These are phyloP conservation scores for Thaumetopoea pityocampa DNA, from an alignment of 1,140 invertebrate genomes.

Conservation along the genomic window DNA sequence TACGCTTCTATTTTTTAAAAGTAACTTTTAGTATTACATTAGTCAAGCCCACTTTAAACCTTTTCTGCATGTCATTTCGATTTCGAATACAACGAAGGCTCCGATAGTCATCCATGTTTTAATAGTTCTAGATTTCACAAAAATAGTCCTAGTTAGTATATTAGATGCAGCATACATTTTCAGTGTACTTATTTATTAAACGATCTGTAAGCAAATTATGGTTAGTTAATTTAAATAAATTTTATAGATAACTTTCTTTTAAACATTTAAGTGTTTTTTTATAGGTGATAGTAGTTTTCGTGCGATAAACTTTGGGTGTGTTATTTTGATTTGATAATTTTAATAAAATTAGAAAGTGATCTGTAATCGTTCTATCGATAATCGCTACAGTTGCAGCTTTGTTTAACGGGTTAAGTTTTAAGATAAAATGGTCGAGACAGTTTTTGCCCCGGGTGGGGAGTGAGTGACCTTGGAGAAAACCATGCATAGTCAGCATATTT, in stretches of 20 bases:
- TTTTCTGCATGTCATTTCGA: constrained; percentile 19
- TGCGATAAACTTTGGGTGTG: background rate
- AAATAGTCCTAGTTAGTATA: constrained; percentile 1
- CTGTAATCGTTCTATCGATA: constrained; percentile 11
- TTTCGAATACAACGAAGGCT: constrained; percentile 12
- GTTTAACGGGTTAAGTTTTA: constrained; percentile 6
- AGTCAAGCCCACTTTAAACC: background rate
- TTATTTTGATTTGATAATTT: background rate
- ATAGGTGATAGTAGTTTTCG: constrained; percentile 3
- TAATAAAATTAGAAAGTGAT: constrained; percentile 7
- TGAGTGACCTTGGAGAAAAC: background rate
- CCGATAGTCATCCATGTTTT: constrained; percentile 23
- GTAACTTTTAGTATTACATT: constrained; percentile 18
- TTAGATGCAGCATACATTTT: background rate
- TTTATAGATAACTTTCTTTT: background rate
- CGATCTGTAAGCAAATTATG: constrained; percentile 1
- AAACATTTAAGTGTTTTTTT: constrained; percentile 9
- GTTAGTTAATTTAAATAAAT: constrained; percentile 4
- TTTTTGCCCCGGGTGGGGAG: background rate
- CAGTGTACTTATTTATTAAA: constrained; percentile 1
- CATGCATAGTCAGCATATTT: background rate
- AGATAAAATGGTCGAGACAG: constrained; percentile 12
- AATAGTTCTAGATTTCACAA: constrained; percentile 4
- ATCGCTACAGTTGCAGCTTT: constrained; percentile 1
- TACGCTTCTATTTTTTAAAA: constrained; percentile 21